Evolutionary conservation across 2,113 vertebrate species (phyloP), one percentile per base, ranked within the genome.

Genomic region (Dascyllus trimaculatus): DNA sequence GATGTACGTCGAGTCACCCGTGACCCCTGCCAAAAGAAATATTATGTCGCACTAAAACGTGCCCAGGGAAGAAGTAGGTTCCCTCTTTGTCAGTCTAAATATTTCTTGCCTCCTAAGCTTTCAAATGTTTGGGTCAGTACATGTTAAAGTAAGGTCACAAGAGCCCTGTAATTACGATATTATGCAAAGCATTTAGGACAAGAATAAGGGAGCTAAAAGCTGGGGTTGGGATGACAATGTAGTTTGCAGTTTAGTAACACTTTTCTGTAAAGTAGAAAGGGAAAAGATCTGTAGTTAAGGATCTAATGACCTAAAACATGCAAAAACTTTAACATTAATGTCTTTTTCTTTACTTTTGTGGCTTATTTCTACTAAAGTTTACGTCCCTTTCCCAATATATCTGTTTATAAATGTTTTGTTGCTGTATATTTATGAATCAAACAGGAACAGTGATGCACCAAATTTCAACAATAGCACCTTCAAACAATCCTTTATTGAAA

Each of bases 11-110:
- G 86, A 95, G 93, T 92, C 94, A 93, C 94, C 91, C 91, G 71
- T 97, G 96, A 97, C 96, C 95, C 92, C 93, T 94, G 96, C 95
- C 96, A 95, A 95, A 95, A 96, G 95, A 96, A 97, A 96, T 97
- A 96, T 95, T 96, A 92, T 93, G 94, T 95, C 81, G 17, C 91
- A 92, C 94, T 89, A 87, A 92, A 90, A 92, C 92, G 85, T 84
- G 71, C 87, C 88, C 90, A 91, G 93, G 88, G 82, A 90, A 56
- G 66, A 83, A 77, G 89, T 76, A 43, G 60, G 85, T 68, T 84
- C 70, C 67, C 68, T 65, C 93, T 94, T 94, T 93, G 94, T 91
- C 93, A 91, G 75, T 90, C 60, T 79, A 92, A 91, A 93, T 91
- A 91, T 90, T 94, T 93, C 87, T 76, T 91, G 66, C 49, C 63